Evolutionary conservation across 2,797 vertebrate species (phyloP), one percentile per base, ranked within the genome.

Genomic region (Eospalax fontanierii): DNA sequence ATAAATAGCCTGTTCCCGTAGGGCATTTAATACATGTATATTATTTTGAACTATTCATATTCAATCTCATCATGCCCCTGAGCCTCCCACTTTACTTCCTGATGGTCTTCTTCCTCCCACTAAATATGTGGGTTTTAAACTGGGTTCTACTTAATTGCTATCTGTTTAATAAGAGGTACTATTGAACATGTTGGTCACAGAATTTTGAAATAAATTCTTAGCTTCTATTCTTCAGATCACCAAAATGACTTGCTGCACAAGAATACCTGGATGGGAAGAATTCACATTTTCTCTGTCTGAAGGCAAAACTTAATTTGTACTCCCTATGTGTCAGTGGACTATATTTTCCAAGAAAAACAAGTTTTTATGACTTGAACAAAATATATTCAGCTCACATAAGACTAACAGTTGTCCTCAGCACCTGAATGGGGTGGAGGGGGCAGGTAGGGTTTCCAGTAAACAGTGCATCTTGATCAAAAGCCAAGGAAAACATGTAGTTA

Each of bases 391-490:
- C 97, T 91, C 89, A 95, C 26, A 21, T 33, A 54, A 97, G 89
- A 88, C 46, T 96, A 94, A 97, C 93, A 94, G 91, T 97, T 97
- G 92, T 96, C 97, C 91, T 97, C 81, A 63, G 57, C 89, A 90
- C 96, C 84, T 70, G n/a, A n/a, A n/a, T n/a, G 35, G 43, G 75
- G 50, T 2, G 14, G 50, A 9, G 7, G 50, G 50, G 50, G 50
- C 14, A 95, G 81, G 90, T 97, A 91, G 89, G 15, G 92, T 90
- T 97, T 96, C 86, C 83, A 54, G 38, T 4, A 43, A 75, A 96
- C 28, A 66, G 0, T 98, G 97, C 98, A 78, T 96, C 96, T 98
- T 98, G 97, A 97, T 97, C 65, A 63, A 90, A 76, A 97, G 96
- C 98, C 98, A 98, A 95, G 96, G 74, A 93, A 97, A 98, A 97